Percentiles rank a stretch among this genome's conserved stretches.
These are phyloP conservation scores for Yponomeuta cagnagella DNA, from an alignment of 2,888 invertebrate genomes.

Conservation along the genomic window DNA sequence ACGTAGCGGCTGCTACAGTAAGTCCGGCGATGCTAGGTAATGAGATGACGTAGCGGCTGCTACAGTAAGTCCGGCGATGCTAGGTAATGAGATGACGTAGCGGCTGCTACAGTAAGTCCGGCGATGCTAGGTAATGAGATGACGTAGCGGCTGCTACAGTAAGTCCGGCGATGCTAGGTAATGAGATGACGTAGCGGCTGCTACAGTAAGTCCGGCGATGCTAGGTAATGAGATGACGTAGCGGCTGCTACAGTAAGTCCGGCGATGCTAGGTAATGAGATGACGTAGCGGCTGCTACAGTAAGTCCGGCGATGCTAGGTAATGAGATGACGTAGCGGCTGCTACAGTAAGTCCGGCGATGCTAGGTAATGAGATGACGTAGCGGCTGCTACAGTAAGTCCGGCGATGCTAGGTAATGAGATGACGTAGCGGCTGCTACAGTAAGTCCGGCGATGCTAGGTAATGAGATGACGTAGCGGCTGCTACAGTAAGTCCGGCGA, in stretches of 20 bases:
- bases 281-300: no score
- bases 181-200: no score
- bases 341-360: slow-evolving; percentile 20
- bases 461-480: no score
- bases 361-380: no score
- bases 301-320: not conserved
- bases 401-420: slow-evolving; percentile 24
- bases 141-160: slow-evolving; percentile 22
- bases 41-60: slow-evolving; percentile 9
- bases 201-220: no score
- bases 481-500: no score
- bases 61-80: slow-evolving; percentile 20
- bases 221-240: slow-evolving; percentile 25
- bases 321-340: slow-evolving; percentile 26
- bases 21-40: slow-evolving; percentile 24
- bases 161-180: not conserved
- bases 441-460: slow-evolving; percentile 19
- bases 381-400: no score
- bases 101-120: no score
- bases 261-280: no score
- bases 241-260: slow-evolving; percentile 21
- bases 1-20: no score
- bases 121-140: slow-evolving; percentile 24
- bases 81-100: no score
- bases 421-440: slow-evolving; percentile 15